These are phyloP conservation scores for Cacatua alba DNA, from an alignment of 2,113 vertebrate genomes.

Conservation along the genomic window DNA sequence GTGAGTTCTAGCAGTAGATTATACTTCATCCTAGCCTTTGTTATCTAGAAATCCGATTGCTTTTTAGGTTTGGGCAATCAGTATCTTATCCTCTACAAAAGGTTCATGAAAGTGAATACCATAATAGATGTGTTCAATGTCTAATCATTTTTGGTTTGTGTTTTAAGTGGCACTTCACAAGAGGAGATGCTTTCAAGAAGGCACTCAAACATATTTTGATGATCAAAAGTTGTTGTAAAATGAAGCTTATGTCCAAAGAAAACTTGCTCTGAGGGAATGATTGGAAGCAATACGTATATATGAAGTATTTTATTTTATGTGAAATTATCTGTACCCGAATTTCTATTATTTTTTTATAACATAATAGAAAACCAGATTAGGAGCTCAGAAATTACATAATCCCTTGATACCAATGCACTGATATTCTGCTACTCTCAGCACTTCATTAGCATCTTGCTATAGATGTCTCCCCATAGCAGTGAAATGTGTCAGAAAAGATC, in stretches of 20 bases:
- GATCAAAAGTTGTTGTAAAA: neutral
- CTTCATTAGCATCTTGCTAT: neutral
- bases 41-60: neutral
- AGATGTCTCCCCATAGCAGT: neutral
- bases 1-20: neutral
- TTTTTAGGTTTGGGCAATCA: neutral
- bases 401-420: neutral
- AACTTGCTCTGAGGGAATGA: neutral
- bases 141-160: neutral
- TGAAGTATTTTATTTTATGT: neutral
- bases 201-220: neutral
- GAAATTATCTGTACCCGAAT: neutral
- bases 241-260: neutral
- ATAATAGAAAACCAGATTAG: neutral
- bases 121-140: neutral
- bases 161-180: neutral
- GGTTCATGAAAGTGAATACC: rapidly evolving
- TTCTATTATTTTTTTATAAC: neutral
- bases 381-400: neutral
- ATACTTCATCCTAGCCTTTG: neutral
- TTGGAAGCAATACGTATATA: neutral
- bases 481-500: neutral
- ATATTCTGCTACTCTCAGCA: neutral
- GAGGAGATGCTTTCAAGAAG: neutral
- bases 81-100: neutral